These are phyloP conservation scores for Phalacrocorax carbo DNA, from an alignment of 2,113 vertebrate species.

Conservation along the genomic window DNA sequence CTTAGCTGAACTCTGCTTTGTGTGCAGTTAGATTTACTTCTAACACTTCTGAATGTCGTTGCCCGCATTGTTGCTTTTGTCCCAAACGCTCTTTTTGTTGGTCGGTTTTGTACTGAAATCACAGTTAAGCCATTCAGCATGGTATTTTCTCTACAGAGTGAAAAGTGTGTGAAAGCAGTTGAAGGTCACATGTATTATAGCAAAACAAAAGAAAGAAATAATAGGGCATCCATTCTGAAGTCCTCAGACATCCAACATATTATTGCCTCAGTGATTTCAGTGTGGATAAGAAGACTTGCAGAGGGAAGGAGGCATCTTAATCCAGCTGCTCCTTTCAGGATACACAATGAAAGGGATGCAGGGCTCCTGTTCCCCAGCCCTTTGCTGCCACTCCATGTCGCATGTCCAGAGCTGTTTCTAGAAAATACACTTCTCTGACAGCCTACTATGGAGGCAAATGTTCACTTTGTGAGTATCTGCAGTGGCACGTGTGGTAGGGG, in stretches of 20 bases:
- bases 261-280: conserved; percentile 44
- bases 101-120: conserved; percentile 50
- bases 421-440: not conserved
- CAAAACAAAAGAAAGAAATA: conserved; percentile 66
- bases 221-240: conserved; percentile 53
- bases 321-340: conserved; percentile 44
- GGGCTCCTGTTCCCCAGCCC: not conserved
- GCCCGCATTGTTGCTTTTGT: conserved; percentile 44
- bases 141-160: conserved; percentile 51
- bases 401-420: not conserved
- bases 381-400: not conserved
- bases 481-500: not conserved
- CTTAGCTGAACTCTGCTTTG: conserved; percentile 57
- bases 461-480: not conserved
- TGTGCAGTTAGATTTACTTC: conserved; percentile 63
- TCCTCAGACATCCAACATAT: conserved; percentile 31
- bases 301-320: conserved; percentile 30
- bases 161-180: conserved; percentile 55
- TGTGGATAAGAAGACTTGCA: conserved; percentile 8
- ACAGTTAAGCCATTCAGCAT: conserved; percentile 49
- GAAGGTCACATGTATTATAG: conserved; percentile 66
- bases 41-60: conserved; percentile 41
- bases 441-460: not conserved
- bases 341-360: not conserved
- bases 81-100: conserved; percentile 45